These are phyloP conservation scores for Ephydatia muelleri DNA, from an alignment of 37 sponge, comb jelly and placozoan genomes.

Conservation along the genomic window DNA sequence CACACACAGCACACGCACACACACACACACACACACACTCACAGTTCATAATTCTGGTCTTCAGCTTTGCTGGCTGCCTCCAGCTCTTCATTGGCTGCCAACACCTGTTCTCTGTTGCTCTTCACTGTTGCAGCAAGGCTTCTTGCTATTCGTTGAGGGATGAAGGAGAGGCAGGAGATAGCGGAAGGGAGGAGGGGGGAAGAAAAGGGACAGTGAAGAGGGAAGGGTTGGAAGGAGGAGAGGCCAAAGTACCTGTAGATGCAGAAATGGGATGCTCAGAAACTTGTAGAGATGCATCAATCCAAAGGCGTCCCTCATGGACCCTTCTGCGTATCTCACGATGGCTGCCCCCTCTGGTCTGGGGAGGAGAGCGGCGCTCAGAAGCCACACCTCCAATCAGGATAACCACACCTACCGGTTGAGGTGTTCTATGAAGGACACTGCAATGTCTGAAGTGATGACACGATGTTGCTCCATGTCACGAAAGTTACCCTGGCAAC, in stretches of 20 bases:
- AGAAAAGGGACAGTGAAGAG: too few relatives aligned
- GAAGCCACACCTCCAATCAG: too few relatives aligned
- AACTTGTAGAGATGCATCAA: slow-evolving; percentile 92
- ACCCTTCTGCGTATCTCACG: slow-evolving; percentile 85
- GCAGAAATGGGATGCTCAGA: slow-evolving; percentile 91
- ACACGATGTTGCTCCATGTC: slow-evolving; percentile 84
- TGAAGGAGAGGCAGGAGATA: not conserved
- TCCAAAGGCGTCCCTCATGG: slow-evolving; percentile 94
- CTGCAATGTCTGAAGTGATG: slow-evolving; percentile 56
- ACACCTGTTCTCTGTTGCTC: slow-evolving; percentile 76
- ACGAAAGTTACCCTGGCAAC: slow-evolving; percentile 71
- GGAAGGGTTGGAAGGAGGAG: not conserved
- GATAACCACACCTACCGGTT: slow-evolving; percentile 68
- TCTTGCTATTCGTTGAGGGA: slow-evolving; percentile 58
- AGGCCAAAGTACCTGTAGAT: slow-evolving; percentile 71
- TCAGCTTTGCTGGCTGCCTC: slow-evolving; percentile 22
- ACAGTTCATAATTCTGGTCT: slow-evolving; percentile 74
- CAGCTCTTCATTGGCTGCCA: slow-evolving; percentile 66
- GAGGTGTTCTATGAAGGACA: slow-evolving; percentile 52
- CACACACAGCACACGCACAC: too few relatives aligned
- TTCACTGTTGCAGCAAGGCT: slow-evolving; percentile 73
- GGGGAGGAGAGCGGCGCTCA: too few relatives aligned
- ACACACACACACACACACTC: slow-evolving; percentile 42
- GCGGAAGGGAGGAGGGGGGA: not conserved
- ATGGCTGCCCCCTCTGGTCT: slow-evolving; percentile 82